Base-by-base conservation (phyloP, 2,797 vertebrate genomes). In the Lepidocolaptes lacrymiger region DNA sequence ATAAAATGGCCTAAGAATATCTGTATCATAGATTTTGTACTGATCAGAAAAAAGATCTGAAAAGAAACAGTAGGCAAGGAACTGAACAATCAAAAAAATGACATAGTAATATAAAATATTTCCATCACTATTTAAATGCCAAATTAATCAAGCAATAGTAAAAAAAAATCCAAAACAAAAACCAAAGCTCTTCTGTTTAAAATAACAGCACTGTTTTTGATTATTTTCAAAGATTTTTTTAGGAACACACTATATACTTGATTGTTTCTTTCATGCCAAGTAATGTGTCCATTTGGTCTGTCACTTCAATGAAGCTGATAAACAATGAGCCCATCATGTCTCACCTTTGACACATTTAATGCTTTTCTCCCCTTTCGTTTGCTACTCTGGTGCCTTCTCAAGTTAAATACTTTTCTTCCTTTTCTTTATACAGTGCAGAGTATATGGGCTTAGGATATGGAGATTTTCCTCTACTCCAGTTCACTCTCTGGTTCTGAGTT, bases 221-320 rank as follows among this genome's bases (percentile, higher is more conserved):
- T 96, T 97, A 96, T 97, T 97, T 95, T 97, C 95, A 94, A 90
- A 97, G 95, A 96, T 92, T 66, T 78, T 98, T 97, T 97, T 96
- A 97, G 97, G 97, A 98, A 98, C 98, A 98, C 97, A 97, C 95
- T 97, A 97, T 97, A 97, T 97, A 98, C 95, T 97, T 96, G 86
- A 91, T 97, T 93, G 62, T 90, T 97, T 96, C 85, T 96, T 97
- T 92, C 97, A 96, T 98, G 98, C 95, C 97, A 96, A 98, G 96
- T 98, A 98, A 98, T 97, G 95, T 98, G 98, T 98, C 98, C 98
- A 96, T 98, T 98, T 98, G 98, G 98, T 99, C 99, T 99, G 99
- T 98, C 97, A 92, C 87, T 96, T 97, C 64, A 91, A 92, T 93
- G 96, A 97, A 97, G 95, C 96, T 97, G 96, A 97, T 91, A 52